phyloP scores from a whole-genome alignment of 2,797 vertebrate genomes.

The Dallia pectoralis region DNA sequence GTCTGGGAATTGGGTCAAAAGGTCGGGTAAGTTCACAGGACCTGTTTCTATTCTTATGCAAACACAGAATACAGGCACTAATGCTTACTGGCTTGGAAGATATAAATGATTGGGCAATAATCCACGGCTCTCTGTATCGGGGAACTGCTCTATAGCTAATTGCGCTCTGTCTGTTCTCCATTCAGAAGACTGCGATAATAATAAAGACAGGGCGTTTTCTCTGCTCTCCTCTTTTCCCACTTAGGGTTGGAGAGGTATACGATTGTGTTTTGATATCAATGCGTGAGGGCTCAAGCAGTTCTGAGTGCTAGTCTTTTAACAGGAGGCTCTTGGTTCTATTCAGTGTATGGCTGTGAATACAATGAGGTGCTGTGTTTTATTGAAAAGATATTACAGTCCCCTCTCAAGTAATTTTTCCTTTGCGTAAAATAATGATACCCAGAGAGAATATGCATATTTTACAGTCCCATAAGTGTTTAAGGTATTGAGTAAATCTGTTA shows the following conservation, averaged over 20 bases:
- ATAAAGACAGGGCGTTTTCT: conserved; percentile 50
- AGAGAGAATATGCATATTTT: neutral
- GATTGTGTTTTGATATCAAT: conserved; percentile 43
- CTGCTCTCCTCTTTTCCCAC: conserved; percentile 38
- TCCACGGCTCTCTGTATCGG: conserved; percentile 74
- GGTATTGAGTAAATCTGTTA: neutral
- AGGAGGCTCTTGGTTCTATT: conserved; percentile 1
- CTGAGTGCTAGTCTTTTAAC: neutral
- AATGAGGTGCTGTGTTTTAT: neutral
- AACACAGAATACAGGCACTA: conserved; percentile 84
- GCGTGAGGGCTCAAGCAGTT: conserved; percentile 9
- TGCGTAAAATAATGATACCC: neutral
- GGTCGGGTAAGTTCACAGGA: conserved; percentile 94
- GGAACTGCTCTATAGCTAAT: conserved; percentile 78
- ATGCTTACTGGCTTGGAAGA: conserved; percentile 92
- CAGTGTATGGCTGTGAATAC: neutral
- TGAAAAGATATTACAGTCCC: neutral
- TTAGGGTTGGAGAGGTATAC: conserved; percentile 30
- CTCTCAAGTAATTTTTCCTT: conserved; percentile 6
- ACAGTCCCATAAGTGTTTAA: neutral
- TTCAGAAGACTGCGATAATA: conserved; percentile 62
- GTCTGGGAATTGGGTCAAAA: conserved; percentile 88
- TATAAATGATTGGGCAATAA: conserved; percentile 95
- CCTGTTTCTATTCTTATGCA: conserved; percentile 95
- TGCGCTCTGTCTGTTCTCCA: conserved; percentile 70